Evolutionary conservation across 2,888 invertebrate genomes (phyloP).

Genomic region (Pterobdella sp.): DNA sequence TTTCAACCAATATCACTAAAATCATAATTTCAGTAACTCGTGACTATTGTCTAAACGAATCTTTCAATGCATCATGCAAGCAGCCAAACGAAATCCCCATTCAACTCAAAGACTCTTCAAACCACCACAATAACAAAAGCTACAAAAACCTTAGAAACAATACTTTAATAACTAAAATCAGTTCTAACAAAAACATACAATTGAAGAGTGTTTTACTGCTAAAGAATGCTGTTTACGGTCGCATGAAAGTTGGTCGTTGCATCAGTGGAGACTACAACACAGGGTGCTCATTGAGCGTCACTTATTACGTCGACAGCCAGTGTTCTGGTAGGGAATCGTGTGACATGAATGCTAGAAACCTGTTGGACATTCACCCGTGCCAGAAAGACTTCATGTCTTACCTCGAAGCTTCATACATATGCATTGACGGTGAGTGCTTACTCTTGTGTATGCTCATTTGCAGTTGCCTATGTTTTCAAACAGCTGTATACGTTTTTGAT

Average conservation of each 20-base stretch:
- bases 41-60: constrained; percentile 30
- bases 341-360: constrained; percentile 29
- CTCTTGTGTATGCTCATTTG: too few relatives aligned
- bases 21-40: constrained; percentile 23
- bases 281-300: constrained; percentile 31
- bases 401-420: constrained; percentile 30
- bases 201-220: constrained; percentile 21
- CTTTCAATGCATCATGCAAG: constrained; percentile 30
- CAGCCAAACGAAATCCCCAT: background rate
- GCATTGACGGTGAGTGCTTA: constrained; percentile 25
- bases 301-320: constrained; percentile 29
- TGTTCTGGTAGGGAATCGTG: constrained; percentile 29
- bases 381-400: constrained; percentile 32
- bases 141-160: background rate
- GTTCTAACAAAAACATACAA: background rate
- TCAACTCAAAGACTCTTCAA: background rate
- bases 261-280: constrained; percentile 27
- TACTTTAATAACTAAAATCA: background rate
- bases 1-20: too few relatives aligned
- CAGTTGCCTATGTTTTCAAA: too few relatives aligned
- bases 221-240: constrained; percentile 24
- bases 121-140: constrained; percentile 14
- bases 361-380: constrained; percentile 32
- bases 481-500: too few relatives aligned
- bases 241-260: constrained; percentile 27